These are phyloP conservation scores for Cylindroiulus punctatus DNA, from an alignment of 2,888 invertebrate genomes.

Conservation along the genomic window DNA sequence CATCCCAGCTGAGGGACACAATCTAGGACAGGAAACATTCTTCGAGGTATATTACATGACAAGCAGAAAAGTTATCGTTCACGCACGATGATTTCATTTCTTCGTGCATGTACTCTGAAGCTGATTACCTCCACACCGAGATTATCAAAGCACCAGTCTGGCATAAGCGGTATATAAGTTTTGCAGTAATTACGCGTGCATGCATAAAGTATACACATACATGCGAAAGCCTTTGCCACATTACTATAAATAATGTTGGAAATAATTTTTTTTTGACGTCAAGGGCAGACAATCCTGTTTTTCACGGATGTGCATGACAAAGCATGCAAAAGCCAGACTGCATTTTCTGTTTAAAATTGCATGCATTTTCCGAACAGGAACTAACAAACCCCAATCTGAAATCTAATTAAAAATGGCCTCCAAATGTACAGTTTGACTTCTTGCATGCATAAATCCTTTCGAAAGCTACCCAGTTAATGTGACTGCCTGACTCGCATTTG, in stretches of 20 bases:
- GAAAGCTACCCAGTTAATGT: no score
- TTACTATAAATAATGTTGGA: not conserved
- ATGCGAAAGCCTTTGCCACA: not conserved
- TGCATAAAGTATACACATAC: no score
- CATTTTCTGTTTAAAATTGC: not conserved
- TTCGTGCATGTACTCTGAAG: not conserved
- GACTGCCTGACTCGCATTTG: no score
- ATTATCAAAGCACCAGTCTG: not conserved
- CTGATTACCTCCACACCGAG: not conserved
- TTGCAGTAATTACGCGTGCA: no score
- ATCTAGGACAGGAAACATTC: constrained; percentile 6
- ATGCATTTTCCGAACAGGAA: not conserved
- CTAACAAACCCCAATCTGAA: not conserved
- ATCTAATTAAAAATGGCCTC: not conserved
- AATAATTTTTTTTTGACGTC: not conserved
- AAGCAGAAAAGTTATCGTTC: constrained; percentile 21
- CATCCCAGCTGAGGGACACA: not conserved
- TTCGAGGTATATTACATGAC: not conserved
- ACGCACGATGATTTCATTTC: not conserved
- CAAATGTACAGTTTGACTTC: not conserved
- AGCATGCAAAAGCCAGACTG: not conserved
- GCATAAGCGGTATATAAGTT: not conserved
- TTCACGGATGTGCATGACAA: not conserved
- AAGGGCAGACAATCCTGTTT: constrained; percentile 19
- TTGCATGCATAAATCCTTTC: no score